These are phyloP conservation scores for Ginglymostoma cirratum DNA, from an alignment of 2,113 vertebrate genomes.

Conservation along the genomic window DNA sequence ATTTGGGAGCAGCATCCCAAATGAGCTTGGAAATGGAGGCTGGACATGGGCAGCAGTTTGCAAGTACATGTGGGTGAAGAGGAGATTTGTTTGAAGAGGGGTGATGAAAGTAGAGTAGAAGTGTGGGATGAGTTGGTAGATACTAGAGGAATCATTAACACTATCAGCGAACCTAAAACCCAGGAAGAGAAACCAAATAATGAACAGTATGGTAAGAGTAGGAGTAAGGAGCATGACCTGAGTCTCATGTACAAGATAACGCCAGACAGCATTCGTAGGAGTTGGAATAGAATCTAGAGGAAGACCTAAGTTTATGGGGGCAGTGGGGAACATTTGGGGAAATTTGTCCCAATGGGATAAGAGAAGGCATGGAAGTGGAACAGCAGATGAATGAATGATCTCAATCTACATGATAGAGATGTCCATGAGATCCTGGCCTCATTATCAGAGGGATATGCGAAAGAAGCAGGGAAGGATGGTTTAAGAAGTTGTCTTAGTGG, in stretches of 20 bases:
- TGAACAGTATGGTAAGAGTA: no score
- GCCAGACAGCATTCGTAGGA: not conserved
- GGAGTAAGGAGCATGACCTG: not conserved
- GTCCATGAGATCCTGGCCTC: not conserved
- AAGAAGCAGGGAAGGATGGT: not conserved
- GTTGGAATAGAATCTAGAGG: not conserved
- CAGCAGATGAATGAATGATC: not conserved
- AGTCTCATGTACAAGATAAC: not conserved
- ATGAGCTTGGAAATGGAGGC: no score
- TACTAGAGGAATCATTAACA: no score
- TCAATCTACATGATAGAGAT: not conserved
- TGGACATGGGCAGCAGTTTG: no score
- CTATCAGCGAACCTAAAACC: no score
- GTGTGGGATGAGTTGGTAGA: no score
- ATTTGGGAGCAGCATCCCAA: no score
- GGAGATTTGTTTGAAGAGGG: no score
- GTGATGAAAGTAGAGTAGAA: no score
- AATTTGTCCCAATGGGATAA: not conserved
- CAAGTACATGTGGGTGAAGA: no score
- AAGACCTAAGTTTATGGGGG: not conserved
- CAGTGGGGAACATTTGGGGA: no score
- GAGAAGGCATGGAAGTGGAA: not conserved
- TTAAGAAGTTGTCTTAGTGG: not conserved
- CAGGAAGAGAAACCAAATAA: no score
- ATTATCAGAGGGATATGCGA: not conserved